Evolutionary conservation across 2,888 invertebrate species (phyloP).

Genomic region (Anticlea derivata): DNA sequence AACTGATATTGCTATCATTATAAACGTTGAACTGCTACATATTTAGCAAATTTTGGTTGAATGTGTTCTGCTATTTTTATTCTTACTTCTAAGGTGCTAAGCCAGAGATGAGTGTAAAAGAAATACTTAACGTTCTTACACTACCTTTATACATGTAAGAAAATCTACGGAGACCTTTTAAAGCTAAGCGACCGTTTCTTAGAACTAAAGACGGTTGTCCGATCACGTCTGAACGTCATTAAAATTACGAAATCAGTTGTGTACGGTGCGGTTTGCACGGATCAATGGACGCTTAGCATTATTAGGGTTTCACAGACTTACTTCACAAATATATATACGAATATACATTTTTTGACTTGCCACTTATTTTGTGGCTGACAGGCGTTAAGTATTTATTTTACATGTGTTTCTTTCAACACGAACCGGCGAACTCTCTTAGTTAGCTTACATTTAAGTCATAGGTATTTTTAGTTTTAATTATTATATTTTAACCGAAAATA

Average conservation of each 20-base stretch:
- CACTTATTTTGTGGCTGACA: too few species aligned
- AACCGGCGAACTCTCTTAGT: conserved; percentile 43
- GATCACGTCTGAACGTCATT: too few species aligned
- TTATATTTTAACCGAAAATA: conserved; percentile 62
- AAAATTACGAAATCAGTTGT: too few species aligned
- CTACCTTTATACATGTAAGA: not conserved
- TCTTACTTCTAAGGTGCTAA: conserved; percentile 17
- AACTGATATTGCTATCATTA: conserved; percentile 11
- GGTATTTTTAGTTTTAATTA: conserved; percentile 59
- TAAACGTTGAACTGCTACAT: not conserved
- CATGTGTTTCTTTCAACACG: conserved; percentile 4
- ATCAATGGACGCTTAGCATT: not conserved
- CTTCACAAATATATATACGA: not conserved
- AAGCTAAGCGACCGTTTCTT: too few species aligned
- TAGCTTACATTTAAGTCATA: conserved; percentile 49
- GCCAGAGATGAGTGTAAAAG: conserved; percentile 20
- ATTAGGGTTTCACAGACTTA: too few species aligned
- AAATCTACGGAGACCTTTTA: not conserved
- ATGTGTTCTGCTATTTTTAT: conserved; percentile 9
- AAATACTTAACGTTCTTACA: not conserved
- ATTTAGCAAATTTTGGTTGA: conserved; percentile 14
- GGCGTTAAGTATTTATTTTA: conserved; percentile 9
- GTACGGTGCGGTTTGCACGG: too few species aligned
- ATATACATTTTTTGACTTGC: too few species aligned
- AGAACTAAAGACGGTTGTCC: too few species aligned